Conservation (phyloP, 2,113 vertebrate genomes). For the Sylvia atricapilla region DNA sequence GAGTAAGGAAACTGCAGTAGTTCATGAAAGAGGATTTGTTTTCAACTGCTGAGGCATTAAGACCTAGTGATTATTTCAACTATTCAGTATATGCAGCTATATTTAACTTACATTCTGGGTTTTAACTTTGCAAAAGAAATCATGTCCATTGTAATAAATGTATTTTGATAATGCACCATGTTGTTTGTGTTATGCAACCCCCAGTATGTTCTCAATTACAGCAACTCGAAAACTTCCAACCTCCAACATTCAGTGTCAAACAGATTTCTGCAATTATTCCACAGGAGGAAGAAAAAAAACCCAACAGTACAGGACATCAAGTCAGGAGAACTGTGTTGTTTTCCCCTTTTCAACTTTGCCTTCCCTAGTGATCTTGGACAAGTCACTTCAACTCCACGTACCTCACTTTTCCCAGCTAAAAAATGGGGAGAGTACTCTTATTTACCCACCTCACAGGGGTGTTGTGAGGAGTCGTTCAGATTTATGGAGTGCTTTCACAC, state of each 20-base stretch:
- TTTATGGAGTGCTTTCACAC: conserved; percentile 5
- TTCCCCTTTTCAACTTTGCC: neutral
- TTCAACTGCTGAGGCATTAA: conserved; percentile 30
- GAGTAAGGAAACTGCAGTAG: conserved; percentile 1
- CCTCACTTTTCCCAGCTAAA: neutral
- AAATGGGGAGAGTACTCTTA: neutral
- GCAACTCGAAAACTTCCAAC: conserved; percentile 6
- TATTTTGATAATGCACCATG: neutral
- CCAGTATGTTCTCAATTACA: neutral
- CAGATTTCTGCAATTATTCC: neutral
- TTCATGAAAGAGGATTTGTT: conserved; percentile 45
- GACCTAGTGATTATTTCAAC: neutral
- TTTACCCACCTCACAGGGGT: conserved; percentile 41
- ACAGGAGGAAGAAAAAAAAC: neutral
- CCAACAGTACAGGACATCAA: neutral
- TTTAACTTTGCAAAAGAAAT: neutral
- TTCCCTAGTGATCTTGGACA: neutral
- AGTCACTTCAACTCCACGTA: neutral
- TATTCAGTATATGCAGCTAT: conserved; percentile 44
- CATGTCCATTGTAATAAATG: neutral
- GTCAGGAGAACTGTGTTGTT: neutral
- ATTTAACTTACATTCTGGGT: neutral
- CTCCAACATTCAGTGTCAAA: neutral
- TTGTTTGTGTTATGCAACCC: conserved; percentile 30
- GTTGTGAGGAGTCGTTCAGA: conserved; percentile 9